Conservation (phyloP, 2,113 vertebrate genomes). For the Ciconia boyciana region DNA sequence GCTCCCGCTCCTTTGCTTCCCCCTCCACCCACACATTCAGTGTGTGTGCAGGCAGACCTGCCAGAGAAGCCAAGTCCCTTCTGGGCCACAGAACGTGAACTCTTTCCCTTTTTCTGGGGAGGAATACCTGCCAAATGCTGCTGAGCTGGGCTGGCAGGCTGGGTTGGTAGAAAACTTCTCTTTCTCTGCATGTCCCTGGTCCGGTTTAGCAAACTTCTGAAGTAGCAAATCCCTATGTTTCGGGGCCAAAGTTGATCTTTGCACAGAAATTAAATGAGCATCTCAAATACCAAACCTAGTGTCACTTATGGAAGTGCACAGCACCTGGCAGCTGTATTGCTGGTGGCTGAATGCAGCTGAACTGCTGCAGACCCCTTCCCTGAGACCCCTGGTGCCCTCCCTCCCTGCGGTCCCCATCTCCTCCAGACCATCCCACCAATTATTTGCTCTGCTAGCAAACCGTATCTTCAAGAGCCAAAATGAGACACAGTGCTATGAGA, state of each 20-base stretch:
- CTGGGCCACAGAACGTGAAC: not conserved
- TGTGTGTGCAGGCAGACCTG: not conserved
- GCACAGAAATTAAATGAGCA: not conserved
- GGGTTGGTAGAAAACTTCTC: not conserved
- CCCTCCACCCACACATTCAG: not conserved
- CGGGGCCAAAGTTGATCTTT: not conserved
- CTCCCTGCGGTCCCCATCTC: not conserved
- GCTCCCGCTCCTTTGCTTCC: not conserved
- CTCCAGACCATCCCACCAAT: not conserved
- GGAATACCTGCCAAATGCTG: not conserved
- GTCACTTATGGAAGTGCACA: not conserved
- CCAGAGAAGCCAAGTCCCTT: not conserved
- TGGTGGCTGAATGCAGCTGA: not conserved
- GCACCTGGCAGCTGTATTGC: not conserved
- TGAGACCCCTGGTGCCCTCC: not conserved
- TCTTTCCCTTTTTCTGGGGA: not conserved
- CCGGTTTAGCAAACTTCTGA: not conserved
- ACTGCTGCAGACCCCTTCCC: not conserved
- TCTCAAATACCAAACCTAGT: not conserved
- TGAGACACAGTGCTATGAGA: accelerated
- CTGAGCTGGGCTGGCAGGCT: not conserved
- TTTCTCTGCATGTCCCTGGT: not conserved
- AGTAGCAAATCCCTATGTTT: not conserved
- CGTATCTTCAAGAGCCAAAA: not conserved
- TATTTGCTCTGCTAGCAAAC: not conserved